phyloP scores from a whole-genome alignment of 2,797 vertebrate species.

The Lagodon rhomboides region DNA sequence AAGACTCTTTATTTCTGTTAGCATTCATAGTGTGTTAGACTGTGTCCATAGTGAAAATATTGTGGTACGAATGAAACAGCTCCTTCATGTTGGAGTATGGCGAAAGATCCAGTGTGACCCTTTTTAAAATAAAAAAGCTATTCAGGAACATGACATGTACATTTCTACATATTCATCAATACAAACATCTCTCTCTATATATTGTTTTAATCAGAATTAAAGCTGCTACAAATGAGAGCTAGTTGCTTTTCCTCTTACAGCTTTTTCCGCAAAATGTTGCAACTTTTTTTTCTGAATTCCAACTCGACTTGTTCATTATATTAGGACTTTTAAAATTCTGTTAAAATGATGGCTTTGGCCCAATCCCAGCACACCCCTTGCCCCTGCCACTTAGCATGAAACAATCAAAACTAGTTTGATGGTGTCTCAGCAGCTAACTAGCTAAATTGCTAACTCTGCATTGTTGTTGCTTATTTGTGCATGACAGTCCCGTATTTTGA shows the following conservation, averaged over 20 bases:
- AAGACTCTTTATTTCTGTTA: conserved; percentile 24
- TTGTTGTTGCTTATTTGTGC: no score
- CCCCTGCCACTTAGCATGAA: no score
- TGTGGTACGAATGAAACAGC: background rate
- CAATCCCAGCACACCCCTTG: no score
- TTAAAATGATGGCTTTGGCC: no score
- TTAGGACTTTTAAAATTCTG: no score
- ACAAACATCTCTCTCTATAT: background rate
- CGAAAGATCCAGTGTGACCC: background rate
- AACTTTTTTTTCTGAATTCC: background rate
- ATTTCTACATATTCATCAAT: background rate
- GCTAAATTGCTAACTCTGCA: no score
- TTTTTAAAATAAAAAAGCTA: background rate
- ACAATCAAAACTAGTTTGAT: no score
- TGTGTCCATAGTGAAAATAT: conserved; percentile 24
- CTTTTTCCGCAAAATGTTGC: background rate
- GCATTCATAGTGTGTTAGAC: conserved; percentile 17
- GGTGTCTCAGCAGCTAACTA: no score
- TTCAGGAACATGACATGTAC: background rate
- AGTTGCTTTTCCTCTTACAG: background rate
- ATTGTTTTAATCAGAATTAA: background rate
- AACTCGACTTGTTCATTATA: no score
- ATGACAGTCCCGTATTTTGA: no score
- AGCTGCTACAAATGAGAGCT: background rate
- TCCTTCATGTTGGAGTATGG: background rate